Base-by-base conservation (phyloP, 1,140 invertebrate genomes). In the Brachionus plicatilis region DNA sequence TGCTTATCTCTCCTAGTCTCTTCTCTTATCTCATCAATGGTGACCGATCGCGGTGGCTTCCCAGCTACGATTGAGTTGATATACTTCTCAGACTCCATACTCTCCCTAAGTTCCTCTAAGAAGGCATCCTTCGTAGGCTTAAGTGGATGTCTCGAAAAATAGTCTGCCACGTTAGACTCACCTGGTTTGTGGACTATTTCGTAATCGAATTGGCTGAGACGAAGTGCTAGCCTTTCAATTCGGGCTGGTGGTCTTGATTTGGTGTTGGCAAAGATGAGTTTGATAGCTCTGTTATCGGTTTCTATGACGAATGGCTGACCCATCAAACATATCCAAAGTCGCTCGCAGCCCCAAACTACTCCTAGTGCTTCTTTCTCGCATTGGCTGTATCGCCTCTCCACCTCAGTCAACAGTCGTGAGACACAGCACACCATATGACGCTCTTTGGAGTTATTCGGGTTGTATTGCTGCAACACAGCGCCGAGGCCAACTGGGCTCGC, bases 391-490 rank as follows among this genome's bases (percentile, higher is more conserved):
- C 86, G 86, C 65, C 43, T 70, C 80, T 89, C 88, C 2, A 86
- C 65, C 17, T 45, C 45, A 50, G 24, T 41, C 12, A 84, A 47
- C 11, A 29, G 20, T 33, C 82, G 41, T 5, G 86, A 88, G 5
- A 86, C 87, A 91, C 12, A 87, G 11, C 20, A 20, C 11, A 68
- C 20, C 11, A 68, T 68, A 2, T 27, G 20, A 27, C 29, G 17
- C 90, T 37, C 37, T 37, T 11, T 72, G 56, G 37, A 56, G 65
- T 68, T 33, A 14, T 2, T 29, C 11, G 70, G 70, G 17, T 68
- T 27, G 1, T 83, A 75, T 75, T 91, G 90, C 17, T 86, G 85
- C 12, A 92, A 37, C 1, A 92, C 89, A 1, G 89, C 90, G 12
- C 90, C 89, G 7, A 91, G 27, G 0, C 89, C 90, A 70, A 86